Percentiles rank a stretch among this genome's conserved stretches.
Evolutionary conservation across 2,888 invertebrate species (phyloP).

Genomic region (Gasteruption jaculator): DNA sequence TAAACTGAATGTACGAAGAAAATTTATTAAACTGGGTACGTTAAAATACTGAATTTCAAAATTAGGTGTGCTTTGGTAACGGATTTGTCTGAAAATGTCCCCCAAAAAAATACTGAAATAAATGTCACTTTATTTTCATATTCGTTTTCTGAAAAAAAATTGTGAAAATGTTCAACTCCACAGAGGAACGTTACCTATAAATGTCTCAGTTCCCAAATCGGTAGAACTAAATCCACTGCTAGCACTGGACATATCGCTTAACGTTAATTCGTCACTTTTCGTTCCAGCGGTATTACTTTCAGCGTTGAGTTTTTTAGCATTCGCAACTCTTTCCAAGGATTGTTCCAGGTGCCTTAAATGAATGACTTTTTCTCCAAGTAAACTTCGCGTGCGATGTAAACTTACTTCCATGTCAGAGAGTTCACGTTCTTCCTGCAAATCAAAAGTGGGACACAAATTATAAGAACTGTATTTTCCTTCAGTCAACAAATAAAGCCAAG

Average conservation of each 20-base stretch:
- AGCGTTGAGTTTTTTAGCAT: constrained; percentile 44
- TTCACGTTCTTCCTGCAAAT: constrained; percentile 74
- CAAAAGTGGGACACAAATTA: too few relatives aligned
- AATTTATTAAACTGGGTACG: not conserved
- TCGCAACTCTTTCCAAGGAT: constrained; percentile 64
- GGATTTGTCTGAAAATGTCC: not conserved
- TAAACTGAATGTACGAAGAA: not conserved
- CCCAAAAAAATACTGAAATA: too few relatives aligned
- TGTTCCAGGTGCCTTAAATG: constrained; percentile 75
- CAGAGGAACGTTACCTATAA: constrained; percentile 34
- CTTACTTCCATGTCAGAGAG: constrained; percentile 81
- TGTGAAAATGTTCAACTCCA: too few relatives aligned
- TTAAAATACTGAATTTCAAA: not conserved
- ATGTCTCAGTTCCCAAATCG: constrained; percentile 60
- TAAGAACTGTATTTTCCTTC: too few relatives aligned
- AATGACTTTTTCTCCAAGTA: constrained; percentile 79
- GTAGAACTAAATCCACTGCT: constrained; percentile 66
- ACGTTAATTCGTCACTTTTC: constrained; percentile 59
- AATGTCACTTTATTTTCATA: too few relatives aligned
- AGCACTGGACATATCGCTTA: constrained; percentile 63
- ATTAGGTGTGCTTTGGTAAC: not conserved
- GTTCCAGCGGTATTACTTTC: constrained; percentile 36
- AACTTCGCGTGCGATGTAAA: constrained; percentile 72
- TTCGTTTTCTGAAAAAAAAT: too few relatives aligned
- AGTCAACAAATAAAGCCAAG: too few relatives aligned